These are phyloP conservation scores for Pseudolaguvia tuberculata DNA, from an alignment of 2,113 vertebrate genomes.

Conservation along the genomic window DNA sequence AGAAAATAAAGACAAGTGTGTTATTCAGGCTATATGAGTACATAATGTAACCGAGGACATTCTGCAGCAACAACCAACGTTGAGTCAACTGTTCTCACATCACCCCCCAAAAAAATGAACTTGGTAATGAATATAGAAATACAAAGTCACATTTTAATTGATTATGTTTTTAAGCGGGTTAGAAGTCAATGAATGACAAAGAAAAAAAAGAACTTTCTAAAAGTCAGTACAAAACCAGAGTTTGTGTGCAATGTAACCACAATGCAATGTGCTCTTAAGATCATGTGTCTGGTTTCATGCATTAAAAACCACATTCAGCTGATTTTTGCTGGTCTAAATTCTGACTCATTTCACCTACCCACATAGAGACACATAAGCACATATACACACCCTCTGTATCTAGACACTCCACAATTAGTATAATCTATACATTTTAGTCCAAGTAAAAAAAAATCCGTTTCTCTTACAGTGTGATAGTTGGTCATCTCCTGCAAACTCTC, in stretches of 20 bases:
- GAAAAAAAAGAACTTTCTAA: no score
- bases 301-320: slow-evolving; percentile 54
- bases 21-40: background rate
- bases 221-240: background rate
- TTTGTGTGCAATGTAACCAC: background rate
- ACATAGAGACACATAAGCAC: background rate
- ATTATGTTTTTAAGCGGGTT: no score
- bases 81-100: background rate
- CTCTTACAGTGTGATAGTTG: slow-evolving; percentile 92
- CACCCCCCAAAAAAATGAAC: background rate
- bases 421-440: background rate
- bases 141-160: no score
- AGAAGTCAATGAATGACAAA: no score
- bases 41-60: background rate
- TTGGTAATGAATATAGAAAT: background rate
- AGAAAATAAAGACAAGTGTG: background rate
- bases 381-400: background rate
- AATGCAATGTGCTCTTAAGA: slow-evolving; percentile 3
- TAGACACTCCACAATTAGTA: background rate
- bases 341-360: slow-evolving; percentile 51
- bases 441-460: background rate
- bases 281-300: slow-evolving; percentile 36
- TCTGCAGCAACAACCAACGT: background rate
- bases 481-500: slow-evolving; percentile 97
- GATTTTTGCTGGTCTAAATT: slow-evolving; percentile 48